Base-by-base conservation (phyloP, 2,113 vertebrate species). In the Chaetorhynchus papuensis region DNA sequence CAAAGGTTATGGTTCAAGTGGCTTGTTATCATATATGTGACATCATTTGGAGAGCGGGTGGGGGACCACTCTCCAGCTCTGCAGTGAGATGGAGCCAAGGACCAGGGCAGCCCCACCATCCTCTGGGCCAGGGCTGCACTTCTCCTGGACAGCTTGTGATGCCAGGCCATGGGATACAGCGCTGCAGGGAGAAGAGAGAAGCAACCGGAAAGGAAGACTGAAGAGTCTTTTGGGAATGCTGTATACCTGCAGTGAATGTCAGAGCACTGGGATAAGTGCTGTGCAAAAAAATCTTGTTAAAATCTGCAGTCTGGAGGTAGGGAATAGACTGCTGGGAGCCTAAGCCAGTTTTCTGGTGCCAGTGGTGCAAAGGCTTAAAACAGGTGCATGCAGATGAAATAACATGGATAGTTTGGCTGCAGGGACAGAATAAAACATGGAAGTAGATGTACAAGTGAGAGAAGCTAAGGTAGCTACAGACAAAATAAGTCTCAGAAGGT, bases 1-100 rank as follows among this genome's bases (percentile, higher is more conserved):
- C 95, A 95, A 42, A 66, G 50, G 54, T 41, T 64, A 39, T 21
- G 50, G 68, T 87, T 94, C 83, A 81, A 95, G 89, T 59, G 64
- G 33, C 6, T 84, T 63, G 10, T 15, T 24, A 47, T 96, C 3
- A 2, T 68, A 18, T 7, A 23, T 2, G 16, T 5, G 3, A 63
- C 0, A 0, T 60, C 52, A 75, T 65, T 75, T 56, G 60, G 52
- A 60, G 21, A 89, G 59, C 42, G 24, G 60, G 35, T 60, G 49
- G 13, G 47, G 35, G 15, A 50, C 26, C 0, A 4, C 56, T 75
- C 35, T 56, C 31, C 72, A 30, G 49, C 54, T 31, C 89, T n/a
- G 53, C 61, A 66, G 42, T 7, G 85, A 61, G 70, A 75, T 23
- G 53, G 53, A 89, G 63, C 80, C 76, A 76, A 68, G 86, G 35